Evolutionary conservation across 92 coral and sea anemone species (phyloP), one percentile per base, ranked within the genome.

Genomic region (Actinernus sp.): DNA sequence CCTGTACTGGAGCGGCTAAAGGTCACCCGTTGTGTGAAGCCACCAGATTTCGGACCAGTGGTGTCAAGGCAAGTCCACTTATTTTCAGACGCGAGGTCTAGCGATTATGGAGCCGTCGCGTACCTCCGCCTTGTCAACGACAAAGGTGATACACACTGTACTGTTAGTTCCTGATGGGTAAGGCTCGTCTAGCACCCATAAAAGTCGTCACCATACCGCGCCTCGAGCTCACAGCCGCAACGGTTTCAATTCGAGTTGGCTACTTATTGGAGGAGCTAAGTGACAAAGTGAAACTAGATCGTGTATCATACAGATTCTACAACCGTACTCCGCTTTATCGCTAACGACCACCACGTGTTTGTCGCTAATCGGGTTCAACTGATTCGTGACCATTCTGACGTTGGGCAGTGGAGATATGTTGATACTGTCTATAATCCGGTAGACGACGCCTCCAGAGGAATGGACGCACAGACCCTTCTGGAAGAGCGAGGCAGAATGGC

Each of bases 31-130:
- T 77, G 91, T 53, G 29, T 71, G 23, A 84, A 58, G 54, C 95
- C 91, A 32, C 51, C 49, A 5, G 62, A 37, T 25, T 78, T 84
- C 61, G 91, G 91, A 10, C 48, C 58, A 23, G 78, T 83, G 20
- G 78, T 27, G 39, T 89, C 77, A 21, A 51, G 81, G 34, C 81
- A 88, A 43, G 43, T 83, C 8, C 95, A 83, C 65, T 29, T 76
- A 1, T 88, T 88, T 53, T 78, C 90, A 0, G 87, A 88, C 60
- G 90, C 90, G 0, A 88, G 95, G 29, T 24, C 73, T 11, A 44
- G 20, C 0, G 96, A 84, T 32, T 88, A 78, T 19, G 94, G 85
- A 31, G 65, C 79, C 0, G 74, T 49, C 6, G 89, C 76, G 16
- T 83, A 88, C 34, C 75, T 75, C 26, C 89, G 89, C 20, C 54